Evolutionary conservation across 1,140 invertebrate genomes (phyloP).

Genomic region (Elysia chlorotica): DNA sequence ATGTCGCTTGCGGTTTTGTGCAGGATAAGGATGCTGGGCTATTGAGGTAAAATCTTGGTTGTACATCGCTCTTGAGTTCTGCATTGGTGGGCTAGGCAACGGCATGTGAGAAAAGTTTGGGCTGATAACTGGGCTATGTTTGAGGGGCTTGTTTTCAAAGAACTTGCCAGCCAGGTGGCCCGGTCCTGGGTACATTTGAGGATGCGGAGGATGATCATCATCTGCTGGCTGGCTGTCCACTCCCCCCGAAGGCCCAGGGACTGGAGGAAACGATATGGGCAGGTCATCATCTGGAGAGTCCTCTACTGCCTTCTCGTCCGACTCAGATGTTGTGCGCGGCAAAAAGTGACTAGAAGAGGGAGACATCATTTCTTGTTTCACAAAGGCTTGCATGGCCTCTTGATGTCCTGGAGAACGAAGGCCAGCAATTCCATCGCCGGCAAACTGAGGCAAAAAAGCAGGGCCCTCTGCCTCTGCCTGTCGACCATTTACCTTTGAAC

Average conservation of each 20-base stretch:
- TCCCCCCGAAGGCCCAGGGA: no score
- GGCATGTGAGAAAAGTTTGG: background rate
- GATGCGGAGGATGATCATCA: background rate
- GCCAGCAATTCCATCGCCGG: background rate
- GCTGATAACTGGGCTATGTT: background rate
- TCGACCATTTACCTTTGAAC: background rate
- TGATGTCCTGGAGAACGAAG: background rate
- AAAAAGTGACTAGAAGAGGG: background rate
- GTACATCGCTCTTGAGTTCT: no score
- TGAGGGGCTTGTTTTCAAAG: background rate
- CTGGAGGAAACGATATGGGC: slow-evolving; percentile 12
- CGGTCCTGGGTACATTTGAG: background rate
- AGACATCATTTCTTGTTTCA: background rate
- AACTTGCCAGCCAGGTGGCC: background rate
- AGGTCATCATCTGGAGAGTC: slow-evolving; percentile 9
- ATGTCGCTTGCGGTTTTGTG: background rate
- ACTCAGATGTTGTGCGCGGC: slow-evolving; percentile 2
- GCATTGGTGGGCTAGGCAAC: no score
- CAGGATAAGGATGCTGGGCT: background rate
- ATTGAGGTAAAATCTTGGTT: no score
- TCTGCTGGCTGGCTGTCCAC: no score
- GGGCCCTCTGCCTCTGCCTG: background rate
- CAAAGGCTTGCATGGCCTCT: background rate
- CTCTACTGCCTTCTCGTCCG: background rate
- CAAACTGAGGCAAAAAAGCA: background rate